phyloP scores from a whole-genome alignment of 2,113 vertebrate species.

The Tetraodon nigroviridis region DNA sequence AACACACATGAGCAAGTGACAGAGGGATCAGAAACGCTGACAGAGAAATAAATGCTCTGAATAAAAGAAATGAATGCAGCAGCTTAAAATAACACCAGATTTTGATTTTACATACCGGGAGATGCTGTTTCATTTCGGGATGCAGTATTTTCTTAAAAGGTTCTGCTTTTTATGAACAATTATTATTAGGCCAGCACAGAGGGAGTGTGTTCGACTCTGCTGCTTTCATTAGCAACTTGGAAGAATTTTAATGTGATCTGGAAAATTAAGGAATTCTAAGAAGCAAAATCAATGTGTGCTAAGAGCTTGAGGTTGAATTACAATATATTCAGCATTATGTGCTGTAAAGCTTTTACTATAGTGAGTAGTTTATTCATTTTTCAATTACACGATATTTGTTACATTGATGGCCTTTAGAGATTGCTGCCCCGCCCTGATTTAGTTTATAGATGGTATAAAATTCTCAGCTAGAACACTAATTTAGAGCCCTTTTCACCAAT shows the following conservation, averaged over 20 bases:
- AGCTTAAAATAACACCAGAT: conserved; percentile 53
- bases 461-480: too few relatives aligned
- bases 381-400: too few relatives aligned
- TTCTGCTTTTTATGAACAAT: conserved; percentile 20
- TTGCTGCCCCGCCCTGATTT: too few relatives aligned
- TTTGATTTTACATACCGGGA: conserved; percentile 1
- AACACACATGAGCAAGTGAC: conserved; percentile 37
- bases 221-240: conserved; percentile 25
- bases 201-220: conserved; percentile 8
- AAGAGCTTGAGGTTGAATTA: conserved; percentile 2
- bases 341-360: not conserved
- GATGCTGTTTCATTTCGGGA: conserved; percentile 16
- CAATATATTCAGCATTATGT: not conserved
- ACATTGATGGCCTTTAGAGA: too few relatives aligned
- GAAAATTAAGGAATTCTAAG: conserved; percentile 21
- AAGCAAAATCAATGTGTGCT: conserved; percentile 20
- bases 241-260: conserved; percentile 18
- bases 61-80: conserved; percentile 3
- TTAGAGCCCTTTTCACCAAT: too few relatives aligned
- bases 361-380: too few relatives aligned
- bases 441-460: too few relatives aligned
- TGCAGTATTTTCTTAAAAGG: conserved; percentile 22
- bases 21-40: conserved; percentile 12
- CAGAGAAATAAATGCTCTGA: conserved; percentile 14
- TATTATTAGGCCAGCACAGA: conserved; percentile 26